Percentiles rank a stretch among this genome's conserved stretches.
phyloP scores from a whole-genome alignment of 2,113 vertebrate genomes.

The Turnix velox region DNA sequence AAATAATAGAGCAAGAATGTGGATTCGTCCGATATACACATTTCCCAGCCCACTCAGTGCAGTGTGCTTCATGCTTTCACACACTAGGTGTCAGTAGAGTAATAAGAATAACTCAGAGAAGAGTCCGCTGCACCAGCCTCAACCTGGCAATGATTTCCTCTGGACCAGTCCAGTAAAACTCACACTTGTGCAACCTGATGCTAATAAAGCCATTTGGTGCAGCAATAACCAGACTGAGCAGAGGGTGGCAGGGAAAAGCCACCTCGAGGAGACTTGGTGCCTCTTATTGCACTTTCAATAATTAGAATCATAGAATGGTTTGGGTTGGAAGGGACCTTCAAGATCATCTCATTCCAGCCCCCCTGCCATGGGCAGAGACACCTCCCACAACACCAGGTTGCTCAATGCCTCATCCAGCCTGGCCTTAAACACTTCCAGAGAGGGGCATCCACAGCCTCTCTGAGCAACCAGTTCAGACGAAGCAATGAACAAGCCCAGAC shows the following conservation, averaged over 20 bases:
- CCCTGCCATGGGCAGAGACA: too few species aligned
- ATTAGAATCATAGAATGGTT: too few species aligned
- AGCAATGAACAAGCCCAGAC: not conserved
- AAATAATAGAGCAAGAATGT: not conserved
- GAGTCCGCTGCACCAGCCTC: not conserved
- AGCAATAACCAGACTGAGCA: not conserved
- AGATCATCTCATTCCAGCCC: too few species aligned
- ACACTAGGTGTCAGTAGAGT: constrained; percentile 57
- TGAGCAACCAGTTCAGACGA: fast-evolving
- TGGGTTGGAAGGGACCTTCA: too few species aligned
- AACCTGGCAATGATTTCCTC: not conserved
- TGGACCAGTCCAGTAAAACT: not conserved
- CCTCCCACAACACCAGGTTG: too few species aligned
- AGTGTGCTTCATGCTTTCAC: not conserved
- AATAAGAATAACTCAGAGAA: not conserved
- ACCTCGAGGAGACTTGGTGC: not conserved
- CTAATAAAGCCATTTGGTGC: not conserved
- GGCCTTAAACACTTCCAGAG: too few species aligned
- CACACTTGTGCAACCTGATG: not conserved
- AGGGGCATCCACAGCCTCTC: too few species aligned
- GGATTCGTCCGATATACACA: fast-evolving
- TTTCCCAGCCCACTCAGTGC: fast-evolving
- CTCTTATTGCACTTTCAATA: too few species aligned
- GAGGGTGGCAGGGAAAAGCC: not conserved
- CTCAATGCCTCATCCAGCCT: too few species aligned